phyloP scores from a whole-genome alignment of 2,888 invertebrate species.

The Idaea dimidiata region DNA sequence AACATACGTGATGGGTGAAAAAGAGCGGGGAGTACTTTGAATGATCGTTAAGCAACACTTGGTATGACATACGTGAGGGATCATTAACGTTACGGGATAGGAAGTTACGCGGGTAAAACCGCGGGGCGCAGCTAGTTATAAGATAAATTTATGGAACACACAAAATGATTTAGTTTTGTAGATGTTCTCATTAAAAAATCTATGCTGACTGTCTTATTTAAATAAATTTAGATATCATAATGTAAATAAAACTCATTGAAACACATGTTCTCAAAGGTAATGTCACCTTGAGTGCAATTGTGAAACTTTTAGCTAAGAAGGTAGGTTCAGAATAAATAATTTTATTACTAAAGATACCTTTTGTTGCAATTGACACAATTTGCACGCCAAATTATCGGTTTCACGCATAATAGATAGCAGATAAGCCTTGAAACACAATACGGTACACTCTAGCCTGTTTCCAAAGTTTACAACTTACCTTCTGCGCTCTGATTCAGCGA shows the following conservation, averaged over 20 bases:
- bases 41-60: no score
- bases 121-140: no score
- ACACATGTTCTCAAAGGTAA: neutral
- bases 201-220: neutral
- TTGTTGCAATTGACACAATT: constrained; percentile 10
- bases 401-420: constrained; percentile 55
- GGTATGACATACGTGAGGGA: no score
- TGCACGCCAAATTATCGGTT: constrained; percentile 49
- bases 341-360: neutral
- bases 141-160: no score
- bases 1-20: no score
- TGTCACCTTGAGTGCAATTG: neutral
- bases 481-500: constrained; percentile 71
- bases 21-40: no score
- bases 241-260: neutral
- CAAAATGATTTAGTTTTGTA: neutral
- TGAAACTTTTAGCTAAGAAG: neutral
- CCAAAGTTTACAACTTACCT: constrained; percentile 53
- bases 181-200: neutral
- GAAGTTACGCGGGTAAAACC: no score
- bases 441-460: constrained; percentile 16
- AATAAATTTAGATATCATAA: neutral
- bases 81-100: no score
- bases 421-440: constrained; percentile 67
- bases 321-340: neutral